These are phyloP conservation scores for Ctenoplectra terminalis DNA, from an alignment of 1,140 invertebrate species.

Conservation along the genomic window DNA sequence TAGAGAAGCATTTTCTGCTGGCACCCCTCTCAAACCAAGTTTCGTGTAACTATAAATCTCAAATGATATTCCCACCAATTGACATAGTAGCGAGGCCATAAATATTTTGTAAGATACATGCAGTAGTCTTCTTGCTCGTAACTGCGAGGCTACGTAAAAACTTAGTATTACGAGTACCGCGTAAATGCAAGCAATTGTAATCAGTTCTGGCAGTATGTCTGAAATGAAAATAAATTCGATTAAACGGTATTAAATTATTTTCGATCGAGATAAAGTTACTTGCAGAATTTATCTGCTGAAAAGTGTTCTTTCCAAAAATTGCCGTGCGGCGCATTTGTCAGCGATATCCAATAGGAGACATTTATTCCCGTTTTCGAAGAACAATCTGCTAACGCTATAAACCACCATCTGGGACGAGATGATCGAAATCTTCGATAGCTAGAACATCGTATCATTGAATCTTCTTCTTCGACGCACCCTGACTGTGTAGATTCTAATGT, in stretches of 20 bases:
- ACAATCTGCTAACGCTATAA: conserved; percentile 75
- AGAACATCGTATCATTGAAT: conserved; percentile 56
- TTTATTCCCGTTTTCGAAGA: conserved; percentile 70
- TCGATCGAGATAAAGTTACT: conserved; percentile 78
- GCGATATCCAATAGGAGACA: conserved; percentile 74
- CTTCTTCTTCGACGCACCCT: conserved; percentile 62
- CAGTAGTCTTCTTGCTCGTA: conserved; percentile 90
- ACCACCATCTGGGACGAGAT: conserved; percentile 77
- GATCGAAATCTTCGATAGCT: conserved; percentile 73
- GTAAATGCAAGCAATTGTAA: conserved; percentile 86
- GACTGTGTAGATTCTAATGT: conserved; percentile 67
- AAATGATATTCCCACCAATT: conserved; percentile 83
- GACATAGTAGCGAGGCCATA: conserved; percentile 87
- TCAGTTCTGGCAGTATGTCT: conserved; percentile 90
- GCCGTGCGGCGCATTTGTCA: conserved; percentile 91
- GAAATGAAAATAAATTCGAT: conserved; percentile 70
- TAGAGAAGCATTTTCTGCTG: conserved; percentile 39
- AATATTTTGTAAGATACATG: conserved; percentile 95
- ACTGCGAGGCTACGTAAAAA: conserved; percentile 87
- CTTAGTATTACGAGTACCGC: conserved; percentile 73
- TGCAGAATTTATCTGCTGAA: conserved; percentile 96
- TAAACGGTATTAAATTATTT: conserved; percentile 14
- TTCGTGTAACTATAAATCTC: conserved; percentile 62
- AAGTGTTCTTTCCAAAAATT: conserved; percentile 94
- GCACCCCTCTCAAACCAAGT: conserved; percentile 61